Percentiles rank a stretch among this genome's conserved stretches.
These are phyloP conservation scores for Nysson spinosus DNA, from an alignment of 2,888 invertebrate genomes.

Conservation along the genomic window DNA sequence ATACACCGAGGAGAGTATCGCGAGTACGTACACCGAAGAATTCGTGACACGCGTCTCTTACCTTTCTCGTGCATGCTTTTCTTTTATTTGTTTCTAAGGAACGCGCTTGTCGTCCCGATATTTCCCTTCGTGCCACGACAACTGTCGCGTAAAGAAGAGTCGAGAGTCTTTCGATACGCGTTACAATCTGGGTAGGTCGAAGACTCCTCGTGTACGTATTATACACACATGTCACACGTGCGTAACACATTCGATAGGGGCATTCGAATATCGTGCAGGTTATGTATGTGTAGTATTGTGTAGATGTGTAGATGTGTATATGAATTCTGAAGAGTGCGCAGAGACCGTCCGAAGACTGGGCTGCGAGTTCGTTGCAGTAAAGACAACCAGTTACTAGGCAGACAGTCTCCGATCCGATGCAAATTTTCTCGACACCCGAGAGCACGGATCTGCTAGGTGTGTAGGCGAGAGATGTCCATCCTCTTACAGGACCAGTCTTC, in stretches of 20 bases:
- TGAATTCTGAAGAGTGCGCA: conserved; percentile 24
- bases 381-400: conserved; percentile 58
- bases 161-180: conserved; percentile 26
- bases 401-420: conserved; percentile 62
- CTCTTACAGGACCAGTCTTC: conserved; percentile 61
- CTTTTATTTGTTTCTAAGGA: conserved; percentile 12
- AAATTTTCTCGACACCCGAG: conserved; percentile 63
- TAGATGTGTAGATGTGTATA: background rate
- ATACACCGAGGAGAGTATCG: conserved; percentile 7
- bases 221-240: no score
- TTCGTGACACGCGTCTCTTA: conserved; percentile 7
- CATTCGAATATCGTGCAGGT: no score
- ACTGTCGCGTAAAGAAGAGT: no score
- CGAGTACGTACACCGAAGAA: conserved; percentile 8
- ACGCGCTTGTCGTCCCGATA: conserved; percentile 26
- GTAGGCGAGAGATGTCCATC: conserved; percentile 70
- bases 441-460: conserved; percentile 57
- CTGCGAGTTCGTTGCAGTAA: conserved; percentile 29
- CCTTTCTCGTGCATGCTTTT: conserved; percentile 4
- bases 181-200: conserved; percentile 28
- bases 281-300: no score
- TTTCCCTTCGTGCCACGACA: conserved; percentile 24
- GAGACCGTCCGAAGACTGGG: conserved; percentile 26
- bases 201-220: conserved; percentile 33
- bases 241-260: no score